Base-by-base conservation (phyloP, 2,888 invertebrate species). In the Euphydryas editha region DNA sequence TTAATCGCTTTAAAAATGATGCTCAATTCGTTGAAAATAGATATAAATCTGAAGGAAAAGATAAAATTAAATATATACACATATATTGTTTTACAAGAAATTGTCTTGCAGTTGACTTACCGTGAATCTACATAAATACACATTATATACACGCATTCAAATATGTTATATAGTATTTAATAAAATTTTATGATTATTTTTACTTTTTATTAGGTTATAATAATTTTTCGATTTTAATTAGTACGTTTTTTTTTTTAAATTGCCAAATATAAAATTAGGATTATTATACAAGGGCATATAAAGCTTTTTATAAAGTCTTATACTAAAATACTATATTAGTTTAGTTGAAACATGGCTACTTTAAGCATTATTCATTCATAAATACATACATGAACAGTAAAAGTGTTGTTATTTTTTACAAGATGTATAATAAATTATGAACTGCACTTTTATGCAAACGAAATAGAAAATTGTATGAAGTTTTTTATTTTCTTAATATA, bases 91-190 rank as follows among this genome's bases (percentile, higher is more conserved):
- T 30, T 30, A 30, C 30, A 30, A 30, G 30, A 2, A 30, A 30
- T 30, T 30, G n/a, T n/a, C n/a, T n/a, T n/a, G n/a, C n/a, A n/a
- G n/a, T n/a, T n/a, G n/a, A n/a, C n/a, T n/a, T n/a, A n/a, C n/a
- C n/a, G n/a, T n/a, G n/a, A n/a, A n/a, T n/a, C n/a, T n/a, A n/a
- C n/a, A n/a, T n/a, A n/a, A n/a, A n/a, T n/a, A n/a, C n/a, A n/a
- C n/a, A 30, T 30, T 54, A 54, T 17, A 36, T 17, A 54, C 54
- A 54, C 36, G 54, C 54, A 54, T 54, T 54, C 54, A 54, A n/a
- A 54, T 36, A 17, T 54, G 0, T 30, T 51, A 8, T 18, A 30
- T 24, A 51, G 7, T n/a, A 51, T 24, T 4, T 46, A 17, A 46
- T n/a, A n/a, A 49, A 46, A 3, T 21, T 21, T 13, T 21, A 49